Base-by-base conservation (phyloP, 2,113 vertebrate genomes). In the Leucopsar rothschildi region DNA sequence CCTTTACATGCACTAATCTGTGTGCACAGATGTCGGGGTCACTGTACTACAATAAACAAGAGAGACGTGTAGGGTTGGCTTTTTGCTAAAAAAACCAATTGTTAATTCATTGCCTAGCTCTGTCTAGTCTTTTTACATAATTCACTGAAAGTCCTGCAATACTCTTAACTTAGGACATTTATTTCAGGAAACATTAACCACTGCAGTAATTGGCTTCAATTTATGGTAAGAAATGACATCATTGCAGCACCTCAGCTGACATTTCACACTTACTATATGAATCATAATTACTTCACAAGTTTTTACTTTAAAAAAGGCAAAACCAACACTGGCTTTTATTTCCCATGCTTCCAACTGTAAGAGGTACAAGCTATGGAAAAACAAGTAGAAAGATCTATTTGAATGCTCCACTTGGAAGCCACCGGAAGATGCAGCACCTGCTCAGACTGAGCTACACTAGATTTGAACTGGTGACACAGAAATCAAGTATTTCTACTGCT, bases 1-100 rank as follows among this genome's bases (percentile, higher is more conserved):
- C 70, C 70, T n/a, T 52, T 4, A 39, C 15, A 9, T 3, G 35
- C 64, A 33, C 56, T 47, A 3, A 66, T 47, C 40, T 76, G 49
- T 33, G 61, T 12, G 57, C 73, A 59, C 65, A 87, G 49, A 59
- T 69, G 44, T 65, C 15, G 23, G 53, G 47, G 71, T 66, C 64
- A 42, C 59, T 18, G 72, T 31, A 19, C 42, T 33, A 50, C 29
- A 66, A 7, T 15, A 76, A 75, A 17, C 2, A 10, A 87, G 37
- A 87, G 37, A 47, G 63, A 35, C 0, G 4, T 33, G 15, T 12
- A 77, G 59, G 27, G 50, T 18, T 24, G 23, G 1, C 0, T 14
- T 59, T 39, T 49, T 72, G 19, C 45, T 77, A 37, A 37, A 37
- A 73, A 84, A 85, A 47, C 23, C 23, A 83, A 35, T 39, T 71